A percentile compares a stretch with the other conserved stretches of the same genome.
phyloP scores from a whole-genome alignment of 2,888 invertebrate species.

The Nomada flava region DNA sequence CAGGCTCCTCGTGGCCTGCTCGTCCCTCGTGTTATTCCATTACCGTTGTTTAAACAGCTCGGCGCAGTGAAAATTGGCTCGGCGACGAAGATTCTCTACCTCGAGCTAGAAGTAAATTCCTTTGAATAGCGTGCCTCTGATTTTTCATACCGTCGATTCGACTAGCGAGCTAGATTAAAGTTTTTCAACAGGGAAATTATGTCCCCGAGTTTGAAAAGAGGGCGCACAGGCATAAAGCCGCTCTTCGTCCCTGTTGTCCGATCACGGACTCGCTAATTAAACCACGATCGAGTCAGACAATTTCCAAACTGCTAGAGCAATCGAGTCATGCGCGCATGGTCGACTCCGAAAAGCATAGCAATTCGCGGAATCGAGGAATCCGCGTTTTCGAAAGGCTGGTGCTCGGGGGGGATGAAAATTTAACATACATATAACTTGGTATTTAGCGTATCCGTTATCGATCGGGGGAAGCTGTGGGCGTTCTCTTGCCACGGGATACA shows the following conservation, averaged over 20 bases:
- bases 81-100: background rate
- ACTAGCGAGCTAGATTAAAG: background rate
- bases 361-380: background rate
- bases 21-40: background rate
- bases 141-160: background rate
- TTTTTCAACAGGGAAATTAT: background rate
- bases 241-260: no score
- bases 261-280: background rate
- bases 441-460: constrained; percentile 47
- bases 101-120: background rate
- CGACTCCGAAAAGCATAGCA: background rate
- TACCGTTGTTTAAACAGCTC: constrained; percentile 21
- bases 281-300: background rate
- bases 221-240: background rate
- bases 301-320: background rate
- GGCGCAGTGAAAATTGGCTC: background rate
- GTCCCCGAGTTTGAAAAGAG: background rate
- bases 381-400: background rate
- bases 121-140: background rate
- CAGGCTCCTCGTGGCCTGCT: background rate
- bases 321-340: background rate
- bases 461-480: background rate
- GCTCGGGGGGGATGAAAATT: constrained; percentile 7
- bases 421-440: constrained; percentile 16
- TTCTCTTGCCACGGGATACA: background rate